phyloP scores from a whole-genome alignment of 2,113 vertebrate species.

The Oxygymnocypris stewartii region DNA sequence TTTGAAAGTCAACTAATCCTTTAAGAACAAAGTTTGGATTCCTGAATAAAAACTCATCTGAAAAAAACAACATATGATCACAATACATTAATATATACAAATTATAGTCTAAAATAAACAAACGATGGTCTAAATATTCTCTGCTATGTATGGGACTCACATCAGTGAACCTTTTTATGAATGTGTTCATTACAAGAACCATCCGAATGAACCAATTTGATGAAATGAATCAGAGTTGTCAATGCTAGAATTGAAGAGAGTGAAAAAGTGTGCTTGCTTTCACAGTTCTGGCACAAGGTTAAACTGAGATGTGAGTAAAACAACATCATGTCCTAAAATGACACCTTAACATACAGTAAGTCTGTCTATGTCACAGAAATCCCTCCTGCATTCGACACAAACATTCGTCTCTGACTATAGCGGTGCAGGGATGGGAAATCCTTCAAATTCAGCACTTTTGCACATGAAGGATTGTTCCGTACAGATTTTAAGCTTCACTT shows the following conservation, averaged over 20 bases:
- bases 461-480: conserved; percentile 45
- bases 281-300: background rate
- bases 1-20: no score
- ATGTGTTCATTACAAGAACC: no score
- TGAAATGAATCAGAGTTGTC: background rate
- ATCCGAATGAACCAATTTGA: no score
- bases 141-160: no score
- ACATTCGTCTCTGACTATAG: no score
- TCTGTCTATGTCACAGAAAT: background rate
- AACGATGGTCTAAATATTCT: no score
- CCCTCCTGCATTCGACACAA: background rate
- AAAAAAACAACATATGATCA: no score
- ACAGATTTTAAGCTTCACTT: conserved; percentile 39
- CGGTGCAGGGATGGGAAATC: conserved; percentile 41
- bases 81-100: no score
- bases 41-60: no score
- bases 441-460: conserved; percentile 51
- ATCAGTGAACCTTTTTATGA: background rate
- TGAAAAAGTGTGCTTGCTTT: background rate
- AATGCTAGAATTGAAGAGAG: background rate
- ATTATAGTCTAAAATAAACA: no score
- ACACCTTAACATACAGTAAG: background rate
- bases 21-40: background rate
- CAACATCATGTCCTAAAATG: background rate
- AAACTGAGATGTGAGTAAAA: background rate